Conservation (phyloP, 2,797 vertebrate species). For the Siniperca undulata region DNA sequence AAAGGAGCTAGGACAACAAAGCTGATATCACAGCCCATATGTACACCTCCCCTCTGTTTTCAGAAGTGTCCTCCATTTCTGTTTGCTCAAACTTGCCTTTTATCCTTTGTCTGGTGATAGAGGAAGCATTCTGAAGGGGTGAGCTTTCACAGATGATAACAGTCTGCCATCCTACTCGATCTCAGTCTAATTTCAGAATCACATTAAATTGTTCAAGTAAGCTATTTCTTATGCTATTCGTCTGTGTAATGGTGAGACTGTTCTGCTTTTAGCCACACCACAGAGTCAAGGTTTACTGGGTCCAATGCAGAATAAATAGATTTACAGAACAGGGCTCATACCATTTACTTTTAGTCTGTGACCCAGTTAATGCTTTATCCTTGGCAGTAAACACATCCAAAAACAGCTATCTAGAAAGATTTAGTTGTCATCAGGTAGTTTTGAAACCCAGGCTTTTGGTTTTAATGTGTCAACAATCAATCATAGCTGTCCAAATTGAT, state of each 20-base stretch:
- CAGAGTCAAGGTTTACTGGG: slow-evolving; percentile 25
- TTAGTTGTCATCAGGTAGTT: slow-evolving; percentile 55
- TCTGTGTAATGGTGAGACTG: background rate
- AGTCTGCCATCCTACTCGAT: slow-evolving; percentile 27
- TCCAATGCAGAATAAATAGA: slow-evolving; percentile 38
- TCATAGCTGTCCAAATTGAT: slow-evolving; percentile 57
- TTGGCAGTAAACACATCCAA: slow-evolving; percentile 10
- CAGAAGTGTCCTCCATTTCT: slow-evolving; percentile 46
- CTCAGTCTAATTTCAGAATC: slow-evolving; percentile 34
- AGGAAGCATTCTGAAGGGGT: slow-evolving; percentile 15
- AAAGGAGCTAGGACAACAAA: slow-evolving; percentile 73
- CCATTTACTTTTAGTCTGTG: slow-evolving; percentile 32
- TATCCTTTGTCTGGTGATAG: slow-evolving; percentile 45
- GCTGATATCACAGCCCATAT: slow-evolving; percentile 55
- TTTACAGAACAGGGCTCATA: slow-evolving; percentile 22
- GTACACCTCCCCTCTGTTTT: slow-evolving; percentile 39
- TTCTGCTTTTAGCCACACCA: slow-evolving; percentile 32
- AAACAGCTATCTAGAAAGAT: slow-evolving; percentile 45
- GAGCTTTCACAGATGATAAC: slow-evolving; percentile 10
- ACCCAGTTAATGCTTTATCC: slow-evolving; percentile 54
- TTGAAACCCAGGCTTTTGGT: slow-evolving; percentile 42
- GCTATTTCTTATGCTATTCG: slow-evolving; percentile 9
- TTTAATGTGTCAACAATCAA: slow-evolving; percentile 70
- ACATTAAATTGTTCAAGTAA: slow-evolving; percentile 17
- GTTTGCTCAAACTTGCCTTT: slow-evolving; percentile 50